Evolutionary conservation across 2,797 vertebrate genomes (phyloP), one percentile per base, ranked within the genome.

Genomic region (Pipistrellus kuhlii): DNA sequence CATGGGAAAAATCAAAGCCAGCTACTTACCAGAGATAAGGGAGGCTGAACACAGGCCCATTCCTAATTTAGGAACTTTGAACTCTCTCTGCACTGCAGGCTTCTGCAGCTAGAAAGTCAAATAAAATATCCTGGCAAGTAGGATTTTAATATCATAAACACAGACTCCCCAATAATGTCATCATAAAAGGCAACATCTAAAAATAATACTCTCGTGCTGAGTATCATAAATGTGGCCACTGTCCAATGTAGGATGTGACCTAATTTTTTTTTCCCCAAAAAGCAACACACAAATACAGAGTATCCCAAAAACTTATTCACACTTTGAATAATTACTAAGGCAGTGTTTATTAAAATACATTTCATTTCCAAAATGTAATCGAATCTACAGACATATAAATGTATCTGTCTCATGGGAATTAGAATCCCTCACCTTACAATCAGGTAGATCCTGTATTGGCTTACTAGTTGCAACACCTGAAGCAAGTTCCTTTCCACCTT

Each of bases 131-230:
- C 55, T 30, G 51, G 72, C 57, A 88, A 62, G 53, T 38, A 53
- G n/a, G 30, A 46, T 41, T 85, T 55, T 88, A 57, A 32, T 48
- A 51, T 25, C 55, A 85, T 55, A 64, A 57, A 95, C 44, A 66
- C n/a, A 88, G 73, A 94, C 15, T 73, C 62, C 8, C 18, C 4
- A 44, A 30, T 35, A 53, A 75, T 35, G 46, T 32, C 21, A 32
- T 89, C 64, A 51, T 46, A 88, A 81, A 88, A 88, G 94, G 20
- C 44, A 80, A n/a, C 44, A 75, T 38, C 35, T 71, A 55, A 88
- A 95, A 91, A n/a, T 27, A 81, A 94, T 8, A 80, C 11, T 85
- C 9, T n/a, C 62, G 23, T 7, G 27, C 20, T 35, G 81, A 82
- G 30, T 1, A 1, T 68, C 71, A 86, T 73, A 91, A 94, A 90